Base-by-base conservation (phyloP, 1,140 invertebrate genomes). In the Drosophila busckii region DNA sequence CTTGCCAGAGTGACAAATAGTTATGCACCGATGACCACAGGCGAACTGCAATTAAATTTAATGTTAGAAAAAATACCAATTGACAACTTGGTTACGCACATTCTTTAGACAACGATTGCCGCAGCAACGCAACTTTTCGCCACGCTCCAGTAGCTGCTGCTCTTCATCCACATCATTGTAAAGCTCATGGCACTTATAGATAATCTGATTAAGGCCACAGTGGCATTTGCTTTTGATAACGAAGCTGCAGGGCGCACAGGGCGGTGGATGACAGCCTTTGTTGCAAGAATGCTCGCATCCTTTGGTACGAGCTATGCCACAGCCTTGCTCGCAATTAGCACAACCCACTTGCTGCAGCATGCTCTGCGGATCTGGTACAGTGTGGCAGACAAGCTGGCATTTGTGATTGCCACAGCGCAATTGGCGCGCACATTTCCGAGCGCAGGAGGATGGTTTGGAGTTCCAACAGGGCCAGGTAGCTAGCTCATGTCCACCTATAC, bases 101-200 rank as follows among this genome's bases (percentile, higher is more conserved):
- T 91, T 92, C 88, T 93, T 95, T 1, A 95, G 93, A 85, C 97
- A 98, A 50, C 94, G 94, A 85, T 95, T 95, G n/a, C 63, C 82
- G 23, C 78, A 75, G 19, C 66, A 76, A 9, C 46, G 42, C 8
- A 76, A 37, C 35, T 62, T 56, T 6, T 56, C 88, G 1, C 62
- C 62, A 0, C 34, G 54, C 58, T 89, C 87, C 22, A 87, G 8
- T 4, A 67, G 60, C 12, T 84, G 84, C 28, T 90, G 86, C 19
- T 89, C 90, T 19, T 91, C 80, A 3, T 66, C 54, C 2, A 87
- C 89, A 2, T 90, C 88, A 7, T 87, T 85, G 4, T 89, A 91
- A 70, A 94, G 91, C 64, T 93, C 90, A 22, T 86, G 85, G 78
- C 96, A 97, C 15, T 91, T 88, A 26, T 95, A 89, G 59, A 94